These are phyloP conservation scores for Sminthopsis crassicaudata DNA, from an alignment of 2,113 vertebrate species.

Conservation along the genomic window DNA sequence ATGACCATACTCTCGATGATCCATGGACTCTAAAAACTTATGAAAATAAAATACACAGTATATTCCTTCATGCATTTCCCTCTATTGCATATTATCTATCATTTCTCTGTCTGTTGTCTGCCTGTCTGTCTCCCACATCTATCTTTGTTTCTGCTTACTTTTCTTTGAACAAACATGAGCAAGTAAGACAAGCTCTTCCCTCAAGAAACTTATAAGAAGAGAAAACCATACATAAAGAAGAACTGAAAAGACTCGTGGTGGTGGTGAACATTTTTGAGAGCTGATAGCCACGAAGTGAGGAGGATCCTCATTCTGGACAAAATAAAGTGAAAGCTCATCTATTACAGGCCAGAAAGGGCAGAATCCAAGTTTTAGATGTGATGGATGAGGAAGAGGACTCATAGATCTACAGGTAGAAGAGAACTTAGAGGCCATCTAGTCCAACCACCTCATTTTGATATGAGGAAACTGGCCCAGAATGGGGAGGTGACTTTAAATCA, in stretches of 20 bases:
- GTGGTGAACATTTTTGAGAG: too few relatives aligned
- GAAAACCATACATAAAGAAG: neutral
- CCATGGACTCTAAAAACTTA: slow-evolving; percentile 41
- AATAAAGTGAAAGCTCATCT: neutral
- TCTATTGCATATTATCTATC: slow-evolving; percentile 5
- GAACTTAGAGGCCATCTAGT: neutral
- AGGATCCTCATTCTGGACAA: neutral
- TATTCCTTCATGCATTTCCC: slow-evolving; percentile 31
- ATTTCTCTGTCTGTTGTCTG: neutral
- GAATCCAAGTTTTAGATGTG: neutral
- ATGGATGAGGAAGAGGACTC: neutral
- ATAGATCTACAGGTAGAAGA: neutral
- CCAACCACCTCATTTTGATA: neutral
- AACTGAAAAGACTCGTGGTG: neutral
- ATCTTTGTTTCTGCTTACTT: neutral
- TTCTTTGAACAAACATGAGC: neutral
- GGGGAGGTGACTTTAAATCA: neutral
- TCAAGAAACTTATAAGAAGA: neutral
- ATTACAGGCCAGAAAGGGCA: neutral
- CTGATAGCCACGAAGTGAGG: neutral
- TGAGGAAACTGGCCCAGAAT: neutral
- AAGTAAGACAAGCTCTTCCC: neutral
- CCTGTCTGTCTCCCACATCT: neutral
- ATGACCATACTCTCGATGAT: slow-evolving; percentile 14
- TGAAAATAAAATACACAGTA: slow-evolving; percentile 39